Evolutionary conservation across 2,797 vertebrate species (phyloP), one percentile per base, ranked within the genome.

Genomic region (Orestias chungarensis): DNA sequence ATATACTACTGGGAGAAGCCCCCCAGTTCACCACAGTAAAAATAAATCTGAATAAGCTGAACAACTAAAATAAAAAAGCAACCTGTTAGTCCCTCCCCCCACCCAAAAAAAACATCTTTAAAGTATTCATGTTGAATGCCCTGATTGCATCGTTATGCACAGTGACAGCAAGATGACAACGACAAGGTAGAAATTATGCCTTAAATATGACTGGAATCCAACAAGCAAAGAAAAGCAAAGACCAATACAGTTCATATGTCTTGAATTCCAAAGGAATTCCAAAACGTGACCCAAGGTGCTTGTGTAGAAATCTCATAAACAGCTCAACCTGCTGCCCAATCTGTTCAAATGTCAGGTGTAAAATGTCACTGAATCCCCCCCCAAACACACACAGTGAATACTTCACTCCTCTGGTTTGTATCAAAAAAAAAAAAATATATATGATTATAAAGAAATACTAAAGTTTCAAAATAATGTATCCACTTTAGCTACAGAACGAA

Each of bases 321-420:
- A 74, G 65, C 73, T 87, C 83, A 88, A 85, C 82, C 86, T 90
- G 90, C 54, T 18, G 54, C 54, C 33, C 54, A 57, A 4, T 15
- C 54, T 57, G 29, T 91, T 82, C 66, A 91, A 90, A 91, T 87
- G 84, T 87, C 83, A 88, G 69, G 18, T 74, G 50, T 47, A 27
- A 72, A 81, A 86, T 88, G n/a, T n/a, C n/a, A n/a, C n/a, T n/a
- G n/a, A n/a, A n/a, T n/a, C n/a, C n/a, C n/a, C n/a, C n/a, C n/a
- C n/a, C n/a, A n/a, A n/a, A n/a, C 50, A 67, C 20, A 76, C 29
- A 61, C 38, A 73, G 20, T 52, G 17, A 66, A 47, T 14, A 50
- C 15, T 68, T 71, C 54, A 33, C 49, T 29, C 75, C 67, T 43
- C 67, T 64, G 61, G 55, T 76, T 80, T 44, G 70, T 82, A 27